Conservation (phyloP, 2,797 vertebrate species). For the Pristis pectinata region DNA sequence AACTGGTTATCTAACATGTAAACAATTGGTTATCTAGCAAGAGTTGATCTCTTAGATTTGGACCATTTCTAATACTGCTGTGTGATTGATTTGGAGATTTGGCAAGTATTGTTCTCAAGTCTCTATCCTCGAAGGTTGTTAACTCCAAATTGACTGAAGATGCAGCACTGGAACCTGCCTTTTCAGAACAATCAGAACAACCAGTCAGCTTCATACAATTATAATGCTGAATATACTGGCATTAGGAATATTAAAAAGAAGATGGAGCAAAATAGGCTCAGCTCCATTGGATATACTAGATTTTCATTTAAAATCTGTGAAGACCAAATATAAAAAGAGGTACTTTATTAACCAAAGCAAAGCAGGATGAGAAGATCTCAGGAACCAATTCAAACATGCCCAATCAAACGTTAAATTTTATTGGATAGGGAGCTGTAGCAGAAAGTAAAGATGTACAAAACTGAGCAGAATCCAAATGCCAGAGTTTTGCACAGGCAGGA, state of each 20-base stretch:
- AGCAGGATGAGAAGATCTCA: background rate
- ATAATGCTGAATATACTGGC: background rate
- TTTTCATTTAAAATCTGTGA: background rate
- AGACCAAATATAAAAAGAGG: background rate
- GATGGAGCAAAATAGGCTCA: background rate
- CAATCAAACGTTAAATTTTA: background rate
- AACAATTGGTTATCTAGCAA: background rate
- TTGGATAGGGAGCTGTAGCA: background rate
- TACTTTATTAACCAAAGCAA: background rate
- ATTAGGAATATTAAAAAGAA: background rate
- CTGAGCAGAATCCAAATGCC: background rate
- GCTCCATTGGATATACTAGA: background rate
- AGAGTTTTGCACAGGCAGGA: background rate
- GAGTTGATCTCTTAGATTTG: background rate
- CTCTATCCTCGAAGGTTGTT: background rate
- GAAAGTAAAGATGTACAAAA: background rate
- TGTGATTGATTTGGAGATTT: background rate
- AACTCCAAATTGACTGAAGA: background rate
- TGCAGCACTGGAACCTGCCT: background rate
- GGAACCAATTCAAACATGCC: background rate
- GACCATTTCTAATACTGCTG: background rate
- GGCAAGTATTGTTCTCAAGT: background rate
- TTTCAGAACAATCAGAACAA: background rate
- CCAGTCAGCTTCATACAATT: background rate
- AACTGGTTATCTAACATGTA: background rate